Base-by-base conservation (phyloP, 92 coral and sea anemone species). In the Galaxea fascicularis region DNA sequence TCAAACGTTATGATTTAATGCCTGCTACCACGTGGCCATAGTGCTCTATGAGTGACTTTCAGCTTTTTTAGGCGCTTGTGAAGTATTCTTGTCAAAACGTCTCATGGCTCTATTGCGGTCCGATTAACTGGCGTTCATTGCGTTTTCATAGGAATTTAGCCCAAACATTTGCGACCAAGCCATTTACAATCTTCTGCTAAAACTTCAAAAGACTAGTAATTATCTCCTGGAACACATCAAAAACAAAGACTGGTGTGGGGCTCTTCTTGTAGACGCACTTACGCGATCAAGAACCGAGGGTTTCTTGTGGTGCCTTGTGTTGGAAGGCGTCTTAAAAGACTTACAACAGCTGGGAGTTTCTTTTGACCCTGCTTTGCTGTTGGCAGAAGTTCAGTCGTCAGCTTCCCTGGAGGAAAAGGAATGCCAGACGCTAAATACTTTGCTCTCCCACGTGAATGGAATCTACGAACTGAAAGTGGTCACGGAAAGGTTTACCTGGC, bases 401-500 rank as follows among this genome's bases (percentile, higher is more conserved):
- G 76, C 85, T 25, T 62, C 30, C 1, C 22, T 83, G 25, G 93
- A 90, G 44, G 90, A 90, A 66, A 85, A 47, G 72, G 67, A 76
- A 29, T 90, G 93, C 24, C 93, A 90, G 82, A 85, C 90, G 29
- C 68, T 93, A 3, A 65, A 51, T 3, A 72, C 87, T 59, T 29
- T 93, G 30, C 7, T 93, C 46, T 45, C 86, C 14, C 67, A 63
- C 26, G 74, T 88, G 58, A 56, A 63, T 16, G 87, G 83, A 28
- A 93, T 93, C 10, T 93, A 93, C 45, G 94, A 93, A 62, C 88
- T 93, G n/a, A 93, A 93, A 84, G 83, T 93, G 20, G 26, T 88
- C 11, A 87, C 93, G 20, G 96, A 93, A 53, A 86, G 82, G 46
- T 84, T 68, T 62, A 77, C 56, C 4, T 51, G 68, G 6, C 79